Evolutionary conservation across 2,113 vertebrate genomes (phyloP).

Genomic region (Budorcas taxicolor): DNA sequence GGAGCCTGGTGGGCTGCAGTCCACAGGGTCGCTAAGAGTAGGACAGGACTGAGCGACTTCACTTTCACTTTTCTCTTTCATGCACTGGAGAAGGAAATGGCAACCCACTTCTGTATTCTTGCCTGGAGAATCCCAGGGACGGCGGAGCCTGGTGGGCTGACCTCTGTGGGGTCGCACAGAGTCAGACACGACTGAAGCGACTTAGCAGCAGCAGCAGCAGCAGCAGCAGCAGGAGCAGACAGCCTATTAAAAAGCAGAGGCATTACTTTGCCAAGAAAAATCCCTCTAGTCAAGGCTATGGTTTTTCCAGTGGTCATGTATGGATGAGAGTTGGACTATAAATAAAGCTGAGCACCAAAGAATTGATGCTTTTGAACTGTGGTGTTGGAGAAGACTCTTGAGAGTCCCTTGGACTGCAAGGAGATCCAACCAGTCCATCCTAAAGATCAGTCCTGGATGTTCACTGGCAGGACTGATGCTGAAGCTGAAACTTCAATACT

Average conservation of each 20-base stretch:
- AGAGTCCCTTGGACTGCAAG: background rate
- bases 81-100: no score
- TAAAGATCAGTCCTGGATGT: background rate
- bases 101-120: no score
- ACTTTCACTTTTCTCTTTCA: no score
- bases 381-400: background rate
- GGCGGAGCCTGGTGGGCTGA: no score
- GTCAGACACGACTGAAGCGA: no score
- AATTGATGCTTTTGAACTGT: background rate
- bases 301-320: background rate
- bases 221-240: background rate
- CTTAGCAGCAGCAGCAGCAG: no score
- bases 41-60: no score
- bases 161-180: accelerated
- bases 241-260: background rate
- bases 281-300: background rate
- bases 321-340: background rate
- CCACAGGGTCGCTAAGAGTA: no score
- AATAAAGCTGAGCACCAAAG: background rate
- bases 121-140: no score
- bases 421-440: background rate
- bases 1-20: no score
- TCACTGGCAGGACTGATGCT: background rate
- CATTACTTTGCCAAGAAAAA: background rate
- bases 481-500: background rate